Base-by-base conservation (phyloP, 2,888 invertebrate species). In the Cheiracanthium punctorium region DNA sequence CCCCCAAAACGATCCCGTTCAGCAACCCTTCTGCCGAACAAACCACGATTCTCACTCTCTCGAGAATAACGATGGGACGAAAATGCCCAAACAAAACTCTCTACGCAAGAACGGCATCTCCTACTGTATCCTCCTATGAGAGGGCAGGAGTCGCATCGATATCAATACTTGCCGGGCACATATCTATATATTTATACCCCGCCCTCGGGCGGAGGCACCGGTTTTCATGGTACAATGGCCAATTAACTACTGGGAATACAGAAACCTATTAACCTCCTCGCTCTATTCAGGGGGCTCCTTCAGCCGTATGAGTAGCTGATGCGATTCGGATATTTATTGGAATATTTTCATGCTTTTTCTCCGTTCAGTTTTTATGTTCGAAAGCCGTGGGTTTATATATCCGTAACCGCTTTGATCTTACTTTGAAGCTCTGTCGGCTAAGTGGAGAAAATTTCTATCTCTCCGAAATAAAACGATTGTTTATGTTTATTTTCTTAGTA, bases 221-320 rank as follows among this genome's bases (percentile, higher is more conserved):
- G 84, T 77, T 84, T 84, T 84, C 84, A 84, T 84, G 84, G 69
- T 79, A 84, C 84, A 84, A 79, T 84, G 84, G 84, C 84, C 84
- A 84, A 84, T 84, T 84, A 84, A 84, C 84, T 69, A 79, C 65
- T 69, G 77, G 79, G 79, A 84, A 84, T 69, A 84, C 29, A 58
- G 72, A 84, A n/a, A 74, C 84, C 84, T 67, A 79, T 84, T 79
- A 84, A 67, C 84, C 58, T 58, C 33, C 37, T 30, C 73, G 29
- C 41, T 48, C 79, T 29, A 84, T 84, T 84, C 84, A 84, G 73
- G 2, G 28, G 29, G 79, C 73, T 79, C 58, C 74, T 70, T 84
- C 79, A 73, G 41, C 79, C 77, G 84, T 84, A 73, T 79, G 65
- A 79, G 79, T 79, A 79, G 79, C 67, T 58, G 58, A 24, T 72